Percentiles rank a stretch among this genome's conserved stretches.
phyloP scores from a whole-genome alignment of 2,797 vertebrate species.

The Halcyon leucocephala region DNA sequence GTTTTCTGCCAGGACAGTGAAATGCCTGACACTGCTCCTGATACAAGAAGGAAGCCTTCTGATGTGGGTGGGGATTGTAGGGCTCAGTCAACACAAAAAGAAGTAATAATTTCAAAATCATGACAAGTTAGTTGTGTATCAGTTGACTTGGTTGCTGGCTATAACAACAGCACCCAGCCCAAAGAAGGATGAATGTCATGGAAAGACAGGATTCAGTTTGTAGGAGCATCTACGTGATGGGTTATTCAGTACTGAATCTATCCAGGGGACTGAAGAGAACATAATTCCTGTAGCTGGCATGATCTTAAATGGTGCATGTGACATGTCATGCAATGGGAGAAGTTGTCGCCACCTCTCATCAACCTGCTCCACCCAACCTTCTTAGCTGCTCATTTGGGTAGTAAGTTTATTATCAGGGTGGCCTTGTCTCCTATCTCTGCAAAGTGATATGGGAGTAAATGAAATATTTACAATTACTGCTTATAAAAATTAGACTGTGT shows the following conservation, averaged over 20 bases:
- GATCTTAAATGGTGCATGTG: neutral
- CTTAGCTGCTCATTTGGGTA: neutral
- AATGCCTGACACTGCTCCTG: neutral
- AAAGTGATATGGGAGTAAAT: neutral
- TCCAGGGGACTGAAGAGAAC: neutral
- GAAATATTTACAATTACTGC: neutral
- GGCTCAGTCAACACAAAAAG: neutral
- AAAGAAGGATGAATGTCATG: neutral
- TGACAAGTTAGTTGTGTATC: neutral
- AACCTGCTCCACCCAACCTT: neutral
- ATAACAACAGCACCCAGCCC: neutral
- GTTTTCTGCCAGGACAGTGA: neutral
- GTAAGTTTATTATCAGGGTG: neutral
- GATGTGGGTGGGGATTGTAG: neutral
- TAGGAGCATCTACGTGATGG: neutral
- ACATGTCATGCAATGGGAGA: neutral
- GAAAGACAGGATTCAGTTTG: neutral
- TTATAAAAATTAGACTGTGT: neutral
- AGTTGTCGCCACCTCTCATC: neutral
- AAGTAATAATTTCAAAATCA: neutral
- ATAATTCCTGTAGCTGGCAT: neutral
- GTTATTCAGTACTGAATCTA: neutral
- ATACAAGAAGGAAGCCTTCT: neutral
- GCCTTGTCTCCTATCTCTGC: neutral
- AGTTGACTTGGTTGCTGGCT: neutral